Conservation (phyloP, 2,113 vertebrate genomes). For the Chlorodrepanis virens region DNA sequence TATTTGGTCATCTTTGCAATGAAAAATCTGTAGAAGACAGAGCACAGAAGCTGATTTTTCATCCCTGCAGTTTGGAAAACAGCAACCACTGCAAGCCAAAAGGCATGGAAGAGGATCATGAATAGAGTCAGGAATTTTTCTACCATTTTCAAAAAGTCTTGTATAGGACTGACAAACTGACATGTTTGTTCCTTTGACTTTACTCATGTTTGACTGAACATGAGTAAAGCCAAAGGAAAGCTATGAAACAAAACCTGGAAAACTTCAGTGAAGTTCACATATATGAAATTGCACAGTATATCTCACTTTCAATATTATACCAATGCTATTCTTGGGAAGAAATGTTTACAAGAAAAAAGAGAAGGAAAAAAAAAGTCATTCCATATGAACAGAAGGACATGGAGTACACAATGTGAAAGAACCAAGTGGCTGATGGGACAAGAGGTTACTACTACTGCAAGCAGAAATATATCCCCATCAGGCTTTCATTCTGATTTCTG, state of each 20-base stretch:
- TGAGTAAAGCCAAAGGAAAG: not conserved
- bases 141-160: not conserved
- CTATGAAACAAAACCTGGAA: slow-evolving; percentile 10
- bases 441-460: not conserved
- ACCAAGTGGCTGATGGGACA: not conserved
- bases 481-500: not conserved
- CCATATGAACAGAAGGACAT: not conserved
- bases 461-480: not conserved
- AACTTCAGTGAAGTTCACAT: not conserved
- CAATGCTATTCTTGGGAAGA: not conserved
- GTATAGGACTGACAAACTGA: not conserved
- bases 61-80: not conserved
- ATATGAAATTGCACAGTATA: not conserved
- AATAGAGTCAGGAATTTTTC: not conserved
- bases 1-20: not conserved
- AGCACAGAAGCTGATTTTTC: not conserved
- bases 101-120: not conserved
- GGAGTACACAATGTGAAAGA: not conserved
- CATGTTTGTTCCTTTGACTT: too few relatives aligned
- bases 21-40: not conserved
- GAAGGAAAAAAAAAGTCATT: not conserved
- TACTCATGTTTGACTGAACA: not conserved
- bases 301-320: not conserved
- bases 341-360: not conserved
- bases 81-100: not conserved